These are phyloP conservation scores for Cisticola juncidis DNA, from an alignment of 2,113 vertebrate genomes.

Conservation along the genomic window DNA sequence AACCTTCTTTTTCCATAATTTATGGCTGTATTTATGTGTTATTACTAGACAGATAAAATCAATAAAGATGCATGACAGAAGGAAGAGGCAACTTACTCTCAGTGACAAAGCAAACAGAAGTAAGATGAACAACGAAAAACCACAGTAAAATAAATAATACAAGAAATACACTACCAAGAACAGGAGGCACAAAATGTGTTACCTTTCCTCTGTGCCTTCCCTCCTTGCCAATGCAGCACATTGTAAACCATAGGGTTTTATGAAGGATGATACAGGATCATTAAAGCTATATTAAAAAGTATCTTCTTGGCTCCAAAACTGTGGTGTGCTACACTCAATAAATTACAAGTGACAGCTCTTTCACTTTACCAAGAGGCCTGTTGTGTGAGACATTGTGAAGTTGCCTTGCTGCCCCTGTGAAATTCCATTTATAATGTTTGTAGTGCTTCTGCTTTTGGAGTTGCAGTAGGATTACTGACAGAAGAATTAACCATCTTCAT, in stretches of 20 bases:
- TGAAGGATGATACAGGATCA: neutral
- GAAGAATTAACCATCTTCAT: neutral
- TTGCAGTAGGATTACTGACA: neutral
- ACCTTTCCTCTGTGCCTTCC: neutral
- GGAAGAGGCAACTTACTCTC: neutral
- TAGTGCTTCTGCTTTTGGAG: neutral
- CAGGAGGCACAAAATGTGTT: neutral
- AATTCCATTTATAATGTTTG: neutral
- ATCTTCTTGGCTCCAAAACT: neutral
- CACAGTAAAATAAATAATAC: neutral
- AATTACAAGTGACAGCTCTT: conserved; percentile 18
- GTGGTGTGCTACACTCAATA: neutral
- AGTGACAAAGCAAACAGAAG: neutral
- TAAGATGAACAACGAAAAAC: neutral
- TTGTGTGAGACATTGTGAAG: neutral
- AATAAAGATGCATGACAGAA: neutral
- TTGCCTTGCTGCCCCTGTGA: neutral
- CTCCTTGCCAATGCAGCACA: neutral
- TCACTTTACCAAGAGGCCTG: neutral
- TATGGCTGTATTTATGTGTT: neutral
- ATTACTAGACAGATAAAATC: neutral
- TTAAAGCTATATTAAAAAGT: neutral
- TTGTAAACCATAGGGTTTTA: neutral
- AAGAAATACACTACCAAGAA: neutral
- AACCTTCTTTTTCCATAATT: neutral